A percentile compares a stretch with the other conserved stretches of the same genome.
These are phyloP conservation scores for Tortricodes alternella DNA, from an alignment of 2,888 invertebrate species.

Conservation along the genomic window DNA sequence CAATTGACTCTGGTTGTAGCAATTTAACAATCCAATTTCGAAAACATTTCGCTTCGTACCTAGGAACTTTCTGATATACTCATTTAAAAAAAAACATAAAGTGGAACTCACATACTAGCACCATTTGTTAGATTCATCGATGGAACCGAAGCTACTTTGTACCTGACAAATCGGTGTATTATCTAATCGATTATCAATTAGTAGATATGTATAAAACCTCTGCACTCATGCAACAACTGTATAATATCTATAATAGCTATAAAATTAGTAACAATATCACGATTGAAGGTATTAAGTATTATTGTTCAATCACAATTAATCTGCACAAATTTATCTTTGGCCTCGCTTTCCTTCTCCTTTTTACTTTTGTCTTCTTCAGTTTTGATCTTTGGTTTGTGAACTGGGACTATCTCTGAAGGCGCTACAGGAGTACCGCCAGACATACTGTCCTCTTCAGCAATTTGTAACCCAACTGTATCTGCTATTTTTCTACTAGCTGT, in stretches of 20 bases:
- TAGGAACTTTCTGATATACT: no score
- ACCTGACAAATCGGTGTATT: background rate
- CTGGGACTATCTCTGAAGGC: conserved; percentile 65
- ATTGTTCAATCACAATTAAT: conserved; percentile 23
- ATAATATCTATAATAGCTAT: conserved; percentile 37
- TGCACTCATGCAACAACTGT: conserved; percentile 13
- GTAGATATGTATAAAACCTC: conserved; percentile 10
- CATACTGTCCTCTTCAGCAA: conserved; percentile 85
- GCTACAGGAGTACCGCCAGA: conserved; percentile 68
- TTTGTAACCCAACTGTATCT: conserved; percentile 90
- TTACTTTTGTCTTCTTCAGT: conserved; percentile 48
- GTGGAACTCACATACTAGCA: no score
- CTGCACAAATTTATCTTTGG: conserved; percentile 41
- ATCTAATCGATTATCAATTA: background rate
- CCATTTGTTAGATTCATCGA: no score
- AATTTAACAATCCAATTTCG: no score
- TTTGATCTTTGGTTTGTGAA: conserved; percentile 63
- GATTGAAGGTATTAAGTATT: conserved; percentile 35
- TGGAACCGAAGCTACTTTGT: no score
- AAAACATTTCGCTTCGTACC: no score
- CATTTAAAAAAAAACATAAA: no score
- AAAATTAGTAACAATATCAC: conserved; percentile 51
- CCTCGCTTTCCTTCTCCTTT: conserved; percentile 50
- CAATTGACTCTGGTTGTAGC: no score
- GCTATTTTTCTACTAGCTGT: conserved; percentile 93